Base-by-base conservation (phyloP, 2,888 invertebrate species). In the Carcina quercana region DNA sequence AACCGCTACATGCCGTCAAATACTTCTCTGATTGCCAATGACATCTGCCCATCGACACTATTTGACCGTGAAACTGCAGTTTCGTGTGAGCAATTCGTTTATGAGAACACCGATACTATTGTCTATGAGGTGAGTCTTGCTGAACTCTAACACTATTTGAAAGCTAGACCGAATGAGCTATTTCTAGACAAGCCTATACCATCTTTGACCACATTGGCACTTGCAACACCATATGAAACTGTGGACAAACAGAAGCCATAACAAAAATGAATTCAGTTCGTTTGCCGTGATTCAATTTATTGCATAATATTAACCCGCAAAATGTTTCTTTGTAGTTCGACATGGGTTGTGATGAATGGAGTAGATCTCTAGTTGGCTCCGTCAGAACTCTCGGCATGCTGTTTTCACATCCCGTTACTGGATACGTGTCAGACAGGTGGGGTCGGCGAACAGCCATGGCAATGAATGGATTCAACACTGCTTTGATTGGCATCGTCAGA, bases 361-460 rank as follows among this genome's bases (percentile, higher is more conserved):
- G 88, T 41, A 73, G 92, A 11, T 85, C 91, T 0, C 53, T 92
- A 32, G 88, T 92, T 14, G 92, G 92, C 1, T 89, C 92, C 1
- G 68, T 89, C 1, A 88, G 90, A 39, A 91, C 88, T 28, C 47
- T 88, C 19, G 92, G 91, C 13, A 88, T 88, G 35, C 86, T 92
- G 48, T 59, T 87, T 27, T 90, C 90, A 2, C 74, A 91, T 40
- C 89, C 90, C 7, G 71, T 91, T 41, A 87, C 89, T 0, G 93
- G 92, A 25, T 86, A 85, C 47, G 60, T 92, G 22, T 91, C 92
- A 1, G 92, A 92, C 69, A 88, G 86, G 82, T 91, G 83, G 70
- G 91, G 91, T 1, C 78, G 91, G 27, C 82, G 87, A 37, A 73
- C 82, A 2, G 78, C 88, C 1, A 70, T 90, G 37, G 72, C 87